Evolutionary conservation across 2,888 invertebrate genomes (phyloP).

Genomic region (Agriotes lineatus): DNA sequence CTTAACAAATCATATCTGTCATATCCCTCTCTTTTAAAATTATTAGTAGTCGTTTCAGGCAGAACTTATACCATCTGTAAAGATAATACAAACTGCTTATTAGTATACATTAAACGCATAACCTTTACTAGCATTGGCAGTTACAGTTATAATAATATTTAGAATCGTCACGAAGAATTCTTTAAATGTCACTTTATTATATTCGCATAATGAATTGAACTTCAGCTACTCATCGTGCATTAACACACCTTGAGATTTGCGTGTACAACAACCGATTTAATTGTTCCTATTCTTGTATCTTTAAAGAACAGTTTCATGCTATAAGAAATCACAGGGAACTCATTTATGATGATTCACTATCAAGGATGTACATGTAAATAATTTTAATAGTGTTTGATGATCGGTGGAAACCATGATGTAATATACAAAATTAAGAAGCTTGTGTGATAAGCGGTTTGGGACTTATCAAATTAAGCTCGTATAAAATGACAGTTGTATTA

Average conservation of each 20-base stretch:
- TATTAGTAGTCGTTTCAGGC: background rate
- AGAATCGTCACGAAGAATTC: conserved; percentile 9
- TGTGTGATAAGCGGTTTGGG: no score
- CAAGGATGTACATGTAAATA: background rate
- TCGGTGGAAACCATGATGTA: no score
- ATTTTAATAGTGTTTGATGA: no score
- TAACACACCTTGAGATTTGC: conserved; percentile 10
- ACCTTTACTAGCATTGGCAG: conserved; percentile 24
- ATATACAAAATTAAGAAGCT: no score
- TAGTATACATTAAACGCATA: conserved; percentile 19
- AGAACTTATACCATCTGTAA: background rate
- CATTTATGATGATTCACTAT: no score
- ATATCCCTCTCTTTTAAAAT: background rate
- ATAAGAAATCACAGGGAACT: background rate
- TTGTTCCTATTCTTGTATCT: background rate
- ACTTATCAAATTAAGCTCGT: no score
- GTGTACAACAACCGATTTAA: conserved; percentile 9
- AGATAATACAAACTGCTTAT: conserved; percentile 20
- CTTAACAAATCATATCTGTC: background rate
- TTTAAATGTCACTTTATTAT: background rate
- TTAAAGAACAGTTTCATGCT: no score
- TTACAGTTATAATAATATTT: conserved; percentile 24
- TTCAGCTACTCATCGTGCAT: background rate
- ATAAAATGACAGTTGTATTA: no score
- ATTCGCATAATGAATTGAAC: background rate